phyloP scores from a whole-genome alignment of 2,797 vertebrate species.

The Pantherophis alleghaniensis region DNA sequence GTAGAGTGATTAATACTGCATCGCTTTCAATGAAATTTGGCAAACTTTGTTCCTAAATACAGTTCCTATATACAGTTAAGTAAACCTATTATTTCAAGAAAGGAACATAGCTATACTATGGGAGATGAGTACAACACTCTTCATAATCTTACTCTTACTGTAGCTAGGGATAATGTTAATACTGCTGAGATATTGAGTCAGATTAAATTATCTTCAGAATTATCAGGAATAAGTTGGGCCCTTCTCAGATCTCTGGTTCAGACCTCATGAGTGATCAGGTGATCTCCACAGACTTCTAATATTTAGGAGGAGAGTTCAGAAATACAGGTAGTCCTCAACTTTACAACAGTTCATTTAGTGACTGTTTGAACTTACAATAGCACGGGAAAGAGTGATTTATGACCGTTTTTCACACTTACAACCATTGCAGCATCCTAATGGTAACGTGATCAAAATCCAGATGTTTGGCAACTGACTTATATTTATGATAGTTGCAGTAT shows the following conservation, averaged over 20 bases:
- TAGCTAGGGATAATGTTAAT: not conserved
- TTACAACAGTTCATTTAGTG: not conserved
- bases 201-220: not conserved
- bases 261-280: not conserved
- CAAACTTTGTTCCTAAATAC: not conserved
- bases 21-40: not conserved
- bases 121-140: not conserved
- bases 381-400: not conserved
- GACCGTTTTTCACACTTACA: not conserved
- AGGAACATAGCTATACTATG: not conserved
- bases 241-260: not conserved
- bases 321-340: not conserved
- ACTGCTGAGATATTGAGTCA: not conserved
- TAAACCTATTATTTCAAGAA: not conserved
- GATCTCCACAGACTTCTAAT: not conserved
- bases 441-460: not conserved
- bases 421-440: not conserved
- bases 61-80: not conserved
- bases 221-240: not conserved
- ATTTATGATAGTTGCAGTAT: not conserved
- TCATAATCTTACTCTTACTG: not conserved
- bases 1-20: not conserved
- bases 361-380: not conserved
- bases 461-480: not conserved
- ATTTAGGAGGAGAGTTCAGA: constrained; percentile 8